A percentile compares a stretch with the other conserved stretches of the same genome.
These are phyloP conservation scores for Leptopterna dolabrata DNA, from an alignment of 2,888 invertebrate genomes.

Conservation along the genomic window DNA sequence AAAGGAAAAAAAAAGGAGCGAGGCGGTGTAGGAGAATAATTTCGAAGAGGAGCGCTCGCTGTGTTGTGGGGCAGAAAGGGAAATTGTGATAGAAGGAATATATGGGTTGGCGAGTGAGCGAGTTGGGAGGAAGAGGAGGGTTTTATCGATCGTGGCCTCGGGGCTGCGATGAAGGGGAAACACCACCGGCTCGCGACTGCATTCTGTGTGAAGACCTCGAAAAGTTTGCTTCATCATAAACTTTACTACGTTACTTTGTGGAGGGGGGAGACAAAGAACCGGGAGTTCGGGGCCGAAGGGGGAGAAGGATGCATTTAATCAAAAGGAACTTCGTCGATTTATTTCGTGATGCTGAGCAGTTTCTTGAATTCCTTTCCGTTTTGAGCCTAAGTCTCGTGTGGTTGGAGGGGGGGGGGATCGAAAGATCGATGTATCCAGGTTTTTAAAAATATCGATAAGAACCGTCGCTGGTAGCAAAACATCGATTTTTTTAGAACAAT, in stretches of 20 bases:
- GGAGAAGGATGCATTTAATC: neutral
- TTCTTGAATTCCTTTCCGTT: neutral
- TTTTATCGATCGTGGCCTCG: neutral
- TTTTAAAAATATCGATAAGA: too few relatives aligned
- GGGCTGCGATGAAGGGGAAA: neutral
- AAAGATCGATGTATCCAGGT: too few relatives aligned
- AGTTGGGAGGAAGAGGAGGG: neutral
- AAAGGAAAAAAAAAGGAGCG: neutral
- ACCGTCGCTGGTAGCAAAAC: too few relatives aligned
- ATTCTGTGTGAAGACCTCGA: neutral
- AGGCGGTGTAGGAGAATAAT: neutral
- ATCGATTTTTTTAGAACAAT: too few relatives aligned
- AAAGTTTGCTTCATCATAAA: conserved; percentile 3
- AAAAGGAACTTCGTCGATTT: neutral
- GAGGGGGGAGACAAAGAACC: neutral
- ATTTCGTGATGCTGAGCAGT: neutral
- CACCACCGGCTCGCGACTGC: neutral
- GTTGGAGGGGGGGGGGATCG: too few relatives aligned
- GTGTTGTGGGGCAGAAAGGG: neutral
- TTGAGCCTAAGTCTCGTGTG: too few relatives aligned
- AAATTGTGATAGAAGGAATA: neutral
- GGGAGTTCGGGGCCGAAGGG: neutral
- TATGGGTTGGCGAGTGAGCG: neutral
- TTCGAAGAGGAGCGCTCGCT: neutral
- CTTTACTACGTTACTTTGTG: too few relatives aligned